Evolutionary conservation across 2,113 vertebrate species (phyloP).

Genomic region (Lycaon pictus): DNA sequence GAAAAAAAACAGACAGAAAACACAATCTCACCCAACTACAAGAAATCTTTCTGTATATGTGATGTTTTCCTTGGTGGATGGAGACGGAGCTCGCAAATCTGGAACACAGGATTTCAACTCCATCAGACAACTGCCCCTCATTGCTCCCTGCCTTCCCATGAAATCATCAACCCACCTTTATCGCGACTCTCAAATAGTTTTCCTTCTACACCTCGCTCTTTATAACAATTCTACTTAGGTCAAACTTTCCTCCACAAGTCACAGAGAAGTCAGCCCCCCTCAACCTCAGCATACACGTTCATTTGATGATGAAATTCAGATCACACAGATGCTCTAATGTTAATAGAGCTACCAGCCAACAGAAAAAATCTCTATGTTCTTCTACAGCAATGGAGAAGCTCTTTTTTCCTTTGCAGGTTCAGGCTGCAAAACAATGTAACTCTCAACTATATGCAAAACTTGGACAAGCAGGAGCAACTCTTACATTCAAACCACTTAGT

Average conservation of each 20-base stretch:
- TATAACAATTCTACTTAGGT: neutral
- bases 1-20: neutral
- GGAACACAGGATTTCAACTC: slow-evolving; percentile 20
- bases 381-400: neutral
- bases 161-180: slow-evolving; percentile 36
- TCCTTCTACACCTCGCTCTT: neutral
- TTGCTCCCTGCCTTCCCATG: neutral
- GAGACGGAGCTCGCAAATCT: neutral
- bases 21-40: neutral
- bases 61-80: slow-evolving; percentile 75
- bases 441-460: neutral
- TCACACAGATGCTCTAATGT: neutral
- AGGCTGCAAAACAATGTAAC: neutral
- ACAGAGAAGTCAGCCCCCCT: neutral
- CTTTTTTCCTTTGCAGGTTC: neutral
- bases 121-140: slow-evolving; percentile 29
- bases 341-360: neutral
- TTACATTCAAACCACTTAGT: neutral
- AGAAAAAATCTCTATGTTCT: neutral
- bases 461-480: neutral
- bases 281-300: neutral
- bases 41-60: slow-evolving; percentile 66
- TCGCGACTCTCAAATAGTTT: neutral
- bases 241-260: neutral
- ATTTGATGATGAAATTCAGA: neutral